Conservation (phyloP, 92 coral and sea anemone species). For the Parazoanthus darwini region DNA sequence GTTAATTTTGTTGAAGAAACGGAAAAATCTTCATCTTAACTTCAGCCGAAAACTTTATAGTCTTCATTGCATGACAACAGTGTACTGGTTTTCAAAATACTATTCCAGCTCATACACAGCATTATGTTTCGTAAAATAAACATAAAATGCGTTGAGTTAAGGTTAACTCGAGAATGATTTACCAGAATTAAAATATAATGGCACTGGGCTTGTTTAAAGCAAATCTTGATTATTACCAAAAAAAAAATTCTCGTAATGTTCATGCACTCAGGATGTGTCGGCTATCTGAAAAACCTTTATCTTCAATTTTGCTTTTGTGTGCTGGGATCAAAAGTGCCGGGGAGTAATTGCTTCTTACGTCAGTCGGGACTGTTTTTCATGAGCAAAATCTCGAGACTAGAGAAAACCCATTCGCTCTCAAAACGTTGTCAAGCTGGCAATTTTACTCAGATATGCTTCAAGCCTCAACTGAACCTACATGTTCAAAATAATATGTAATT, state of each 20-base stretch:
- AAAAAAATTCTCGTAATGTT: neutral
- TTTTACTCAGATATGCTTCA: neutral
- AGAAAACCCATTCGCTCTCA: too few relatives aligned
- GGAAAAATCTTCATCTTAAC: neutral
- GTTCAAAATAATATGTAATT: too few relatives aligned
- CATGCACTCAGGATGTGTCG: neutral
- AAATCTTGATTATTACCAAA: neutral
- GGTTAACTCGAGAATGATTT: neutral
- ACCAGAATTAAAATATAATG: neutral
- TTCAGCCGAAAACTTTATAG: neutral
- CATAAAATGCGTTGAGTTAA: constrained; percentile 1
- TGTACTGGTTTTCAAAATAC: neutral
- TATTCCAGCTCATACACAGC: neutral
- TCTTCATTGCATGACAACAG: neutral
- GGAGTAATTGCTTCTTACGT: neutral
- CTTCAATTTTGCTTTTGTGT: neutral
- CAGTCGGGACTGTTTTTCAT: neutral
- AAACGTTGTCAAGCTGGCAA: neutral
- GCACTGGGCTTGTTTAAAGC: neutral
- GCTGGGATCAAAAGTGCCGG: neutral
- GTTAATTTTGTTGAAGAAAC: neutral
- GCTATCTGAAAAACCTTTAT: neutral
- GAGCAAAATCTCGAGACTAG: neutral
- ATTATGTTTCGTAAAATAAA: neutral
- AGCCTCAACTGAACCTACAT: neutral